Conservation (phyloP, 2,888 invertebrate species). For the Mechanitis mazaeus region DNA sequence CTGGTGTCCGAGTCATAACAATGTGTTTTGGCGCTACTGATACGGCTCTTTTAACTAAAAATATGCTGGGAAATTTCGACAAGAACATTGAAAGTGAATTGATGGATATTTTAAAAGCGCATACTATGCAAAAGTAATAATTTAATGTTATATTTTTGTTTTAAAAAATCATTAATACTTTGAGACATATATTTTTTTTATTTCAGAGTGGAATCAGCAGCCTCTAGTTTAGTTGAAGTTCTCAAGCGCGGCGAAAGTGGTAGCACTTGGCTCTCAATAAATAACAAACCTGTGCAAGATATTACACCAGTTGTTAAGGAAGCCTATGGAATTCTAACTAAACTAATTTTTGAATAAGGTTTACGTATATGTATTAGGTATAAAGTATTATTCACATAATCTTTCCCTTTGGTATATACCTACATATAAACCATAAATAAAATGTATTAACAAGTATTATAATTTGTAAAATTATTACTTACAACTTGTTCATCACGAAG, state of each 20-base stretch:
- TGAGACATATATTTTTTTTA: neutral
- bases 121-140: constrained; percentile 33
- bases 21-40: constrained; percentile 43
- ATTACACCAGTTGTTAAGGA: constrained; percentile 37
- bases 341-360: constrained; percentile 15
- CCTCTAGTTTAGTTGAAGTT: constrained; percentile 26
- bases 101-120: constrained; percentile 16
- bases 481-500: too few relatives aligned
- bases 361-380: too few relatives aligned
- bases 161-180: neutral
- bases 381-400: too few relatives aligned
- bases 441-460: too few relatives aligned
- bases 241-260: constrained; percentile 31
- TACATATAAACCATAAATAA: too few relatives aligned
- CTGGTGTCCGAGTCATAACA: constrained; percentile 43
- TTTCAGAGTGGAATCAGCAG: constrained; percentile 30
- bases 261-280: constrained; percentile 33
- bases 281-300: constrained; percentile 38
- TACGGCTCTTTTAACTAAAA: constrained; percentile 34
- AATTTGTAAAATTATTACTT: too few relatives aligned
- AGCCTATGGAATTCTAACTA: constrained; percentile 29
- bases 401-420: too few relatives aligned
- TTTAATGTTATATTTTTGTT: constrained; percentile 8
- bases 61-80: constrained; percentile 34
- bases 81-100: constrained; percentile 17